Evolutionary conservation across 2,113 vertebrate species (phyloP).

Genomic region (Ameiurus melas): DNA sequence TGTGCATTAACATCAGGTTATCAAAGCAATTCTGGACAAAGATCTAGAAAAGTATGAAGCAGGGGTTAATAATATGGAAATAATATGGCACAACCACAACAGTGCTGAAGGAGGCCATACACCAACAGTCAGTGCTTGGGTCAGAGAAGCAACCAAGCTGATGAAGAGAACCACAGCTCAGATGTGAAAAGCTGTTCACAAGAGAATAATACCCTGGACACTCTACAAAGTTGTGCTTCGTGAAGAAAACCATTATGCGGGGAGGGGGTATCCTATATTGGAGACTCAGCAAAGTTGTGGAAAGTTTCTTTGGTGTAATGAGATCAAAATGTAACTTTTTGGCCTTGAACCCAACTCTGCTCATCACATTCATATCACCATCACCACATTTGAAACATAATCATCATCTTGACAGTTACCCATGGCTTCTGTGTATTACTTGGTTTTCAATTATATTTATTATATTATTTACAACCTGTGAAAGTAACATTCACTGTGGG

Average conservation of each 20-base stretch:
- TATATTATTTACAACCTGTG: background rate
- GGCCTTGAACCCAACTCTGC: background rate
- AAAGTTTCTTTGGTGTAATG: background rate
- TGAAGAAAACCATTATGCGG: background rate
- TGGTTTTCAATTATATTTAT: background rate
- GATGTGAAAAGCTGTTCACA: background rate
- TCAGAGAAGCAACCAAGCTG: background rate
- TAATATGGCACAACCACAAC: background rate
- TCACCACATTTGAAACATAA: background rate
- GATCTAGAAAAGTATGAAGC: background rate
- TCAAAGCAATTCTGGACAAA: background rate
- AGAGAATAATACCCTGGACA: background rate
- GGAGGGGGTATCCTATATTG: background rate
- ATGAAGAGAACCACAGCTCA: background rate
- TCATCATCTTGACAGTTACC: background rate
- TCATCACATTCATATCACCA: background rate
- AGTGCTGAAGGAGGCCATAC: background rate
- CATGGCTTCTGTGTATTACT: background rate
- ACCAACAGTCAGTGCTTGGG: background rate
- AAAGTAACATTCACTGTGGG: background rate
- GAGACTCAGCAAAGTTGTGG: background rate
- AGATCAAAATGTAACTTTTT: background rate
- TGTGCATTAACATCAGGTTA: background rate
- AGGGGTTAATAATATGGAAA: background rate
- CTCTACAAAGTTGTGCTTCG: background rate